These are phyloP conservation scores for Thamnophis elegans DNA, from an alignment of 2,797 vertebrate species.

Conservation along the genomic window DNA sequence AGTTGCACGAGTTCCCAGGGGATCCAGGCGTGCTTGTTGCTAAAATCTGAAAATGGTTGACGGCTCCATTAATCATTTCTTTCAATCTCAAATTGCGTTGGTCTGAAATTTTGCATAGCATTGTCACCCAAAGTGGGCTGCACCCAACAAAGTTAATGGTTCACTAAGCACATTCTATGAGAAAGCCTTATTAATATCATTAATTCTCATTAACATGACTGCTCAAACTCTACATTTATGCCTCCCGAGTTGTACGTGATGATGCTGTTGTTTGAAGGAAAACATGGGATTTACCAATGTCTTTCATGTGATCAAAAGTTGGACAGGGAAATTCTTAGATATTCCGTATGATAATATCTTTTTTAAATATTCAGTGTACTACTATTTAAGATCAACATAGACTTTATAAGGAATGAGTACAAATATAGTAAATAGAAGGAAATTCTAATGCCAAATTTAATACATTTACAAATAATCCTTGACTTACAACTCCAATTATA, in stretches of 20 bases:
- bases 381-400: background rate
- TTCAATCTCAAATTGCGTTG: constrained; percentile 11
- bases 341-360: background rate
- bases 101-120: background rate
- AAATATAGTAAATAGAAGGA: background rate
- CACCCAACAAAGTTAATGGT: background rate
- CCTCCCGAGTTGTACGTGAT: background rate
- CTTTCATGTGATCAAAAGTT: background rate
- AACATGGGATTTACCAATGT: background rate
- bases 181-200: background rate
- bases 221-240: background rate
- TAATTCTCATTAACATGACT: background rate
- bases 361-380: background rate
- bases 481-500: background rate
- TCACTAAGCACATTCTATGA: background rate
- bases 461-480: background rate
- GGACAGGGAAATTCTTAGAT: background rate
- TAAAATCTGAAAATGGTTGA: background rate
- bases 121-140: background rate
- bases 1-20: constrained; percentile 30
- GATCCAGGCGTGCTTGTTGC: constrained; percentile 15
- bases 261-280: background rate
- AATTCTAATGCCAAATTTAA: background rate
- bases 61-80: background rate
- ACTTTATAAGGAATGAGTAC: background rate